These are phyloP conservation scores for Petrocephalus schoutedeni DNA, from an alignment of 2,797 vertebrate species.

Conservation along the genomic window DNA sequence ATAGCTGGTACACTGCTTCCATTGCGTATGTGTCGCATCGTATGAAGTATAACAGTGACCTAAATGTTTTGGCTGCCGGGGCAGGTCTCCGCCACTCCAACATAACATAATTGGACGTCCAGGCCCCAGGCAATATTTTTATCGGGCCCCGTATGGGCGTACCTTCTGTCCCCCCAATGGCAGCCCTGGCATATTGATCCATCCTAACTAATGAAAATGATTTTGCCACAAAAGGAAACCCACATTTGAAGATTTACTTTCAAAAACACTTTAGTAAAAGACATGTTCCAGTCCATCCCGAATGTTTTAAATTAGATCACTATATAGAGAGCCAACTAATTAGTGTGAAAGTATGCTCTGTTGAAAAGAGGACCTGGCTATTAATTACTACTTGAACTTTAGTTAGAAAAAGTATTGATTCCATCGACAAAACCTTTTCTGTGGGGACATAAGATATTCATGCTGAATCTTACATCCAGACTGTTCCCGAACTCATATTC, in stretches of 20 bases:
- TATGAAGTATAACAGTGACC: no score
- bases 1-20: no score
- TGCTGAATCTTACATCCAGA: not conserved
- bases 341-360: not conserved
- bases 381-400: not conserved
- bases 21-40: no score
- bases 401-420: conserved; percentile 7
- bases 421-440: not conserved
- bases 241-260: not conserved
- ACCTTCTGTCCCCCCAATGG: no score
- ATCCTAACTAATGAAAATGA: not conserved
- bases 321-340: not conserved
- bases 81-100: no score
- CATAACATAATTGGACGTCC: no score
- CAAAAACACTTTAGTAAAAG: not conserved
- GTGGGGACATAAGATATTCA: not conserved
- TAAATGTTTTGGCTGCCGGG: no score
- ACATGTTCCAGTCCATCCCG: not conserved
- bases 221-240: not conserved
- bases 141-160: no score
- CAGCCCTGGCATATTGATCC: not conserved
- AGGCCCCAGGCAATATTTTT: no score
- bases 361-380: not conserved
- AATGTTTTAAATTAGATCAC: not conserved
- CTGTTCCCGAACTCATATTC: not conserved